Percentiles rank a stretch among this genome's conserved stretches.
Conservation (phyloP, 2,113 vertebrate species). For the Sorex araneus region DNA sequence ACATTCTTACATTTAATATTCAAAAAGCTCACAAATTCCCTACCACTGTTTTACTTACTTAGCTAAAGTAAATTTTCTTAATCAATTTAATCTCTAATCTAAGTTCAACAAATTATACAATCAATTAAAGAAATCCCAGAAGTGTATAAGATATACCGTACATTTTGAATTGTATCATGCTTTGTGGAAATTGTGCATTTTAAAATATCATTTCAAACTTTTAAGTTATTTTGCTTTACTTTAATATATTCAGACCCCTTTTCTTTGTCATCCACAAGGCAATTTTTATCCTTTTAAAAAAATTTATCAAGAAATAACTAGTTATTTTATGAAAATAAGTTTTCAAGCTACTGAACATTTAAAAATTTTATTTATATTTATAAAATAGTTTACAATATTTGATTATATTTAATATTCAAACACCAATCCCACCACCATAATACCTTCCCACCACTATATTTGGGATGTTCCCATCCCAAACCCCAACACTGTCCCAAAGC, state of each 20-base stretch:
- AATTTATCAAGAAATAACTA: background rate
- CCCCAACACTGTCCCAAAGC: no score
- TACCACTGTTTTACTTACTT: slow-evolving; percentile 28
- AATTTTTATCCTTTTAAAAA: background rate
- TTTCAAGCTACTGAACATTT: slow-evolving; percentile 27
- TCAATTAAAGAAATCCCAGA: background rate
- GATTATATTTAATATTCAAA: no score
- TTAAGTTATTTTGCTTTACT: slow-evolving; percentile 53
- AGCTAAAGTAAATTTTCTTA: slow-evolving; percentile 65
- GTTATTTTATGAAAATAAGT: background rate
- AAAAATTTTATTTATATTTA: background rate
- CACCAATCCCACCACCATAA: no score
- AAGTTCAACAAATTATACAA: slow-evolving; percentile 57
- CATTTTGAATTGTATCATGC: background rate
- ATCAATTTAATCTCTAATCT: slow-evolving; percentile 28
- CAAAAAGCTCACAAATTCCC: background rate
- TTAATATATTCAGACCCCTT: slow-evolving; percentile 2
- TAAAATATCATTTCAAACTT: slow-evolving; percentile 50
- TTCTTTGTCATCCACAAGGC: background rate
- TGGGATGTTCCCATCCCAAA: no score
- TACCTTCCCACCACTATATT: no score
- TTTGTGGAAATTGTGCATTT: slow-evolving; percentile 50
- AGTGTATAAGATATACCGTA: background rate
- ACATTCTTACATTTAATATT: background rate
- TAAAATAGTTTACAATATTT: no score